A percentile compares a stretch with the other conserved stretches of the same genome.
These are phyloP conservation scores for Castor canadensis DNA, from an alignment of 2,113 vertebrate genomes.

Conservation along the genomic window DNA sequence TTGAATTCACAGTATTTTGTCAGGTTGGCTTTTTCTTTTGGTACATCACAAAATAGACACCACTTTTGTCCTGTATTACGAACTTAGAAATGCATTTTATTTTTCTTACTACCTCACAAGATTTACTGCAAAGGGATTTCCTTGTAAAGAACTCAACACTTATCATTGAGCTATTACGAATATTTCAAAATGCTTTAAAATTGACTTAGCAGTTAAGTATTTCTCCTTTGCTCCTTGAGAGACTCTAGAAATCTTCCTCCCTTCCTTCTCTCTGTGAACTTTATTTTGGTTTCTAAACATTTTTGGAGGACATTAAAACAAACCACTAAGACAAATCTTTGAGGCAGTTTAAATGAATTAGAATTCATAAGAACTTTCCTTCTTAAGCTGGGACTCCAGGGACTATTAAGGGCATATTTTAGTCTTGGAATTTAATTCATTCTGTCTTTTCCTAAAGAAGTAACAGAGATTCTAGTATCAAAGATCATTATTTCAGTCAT, in stretches of 20 bases:
- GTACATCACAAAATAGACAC: neutral
- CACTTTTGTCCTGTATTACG: neutral
- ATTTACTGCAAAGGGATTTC: neutral
- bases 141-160: neutral
- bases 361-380: slow-evolving; percentile 14
- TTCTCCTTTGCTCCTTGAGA: neutral
- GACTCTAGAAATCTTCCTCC: neutral
- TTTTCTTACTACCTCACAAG: neutral
- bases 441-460: neutral
- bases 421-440: neutral
- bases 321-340: slow-evolving; percentile 32
- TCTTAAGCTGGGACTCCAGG: neutral
- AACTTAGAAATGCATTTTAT: neutral
- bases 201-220: neutral
- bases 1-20: neutral
- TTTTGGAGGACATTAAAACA: slow-evolving; percentile 28
- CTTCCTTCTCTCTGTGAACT: neutral
- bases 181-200: slow-evolving; percentile 42
- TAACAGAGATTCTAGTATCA: neutral
- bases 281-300: slow-evolving; percentile 43
- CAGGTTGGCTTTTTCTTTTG: neutral
- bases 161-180: neutral
- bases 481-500: neutral
- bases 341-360: neutral
- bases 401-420: neutral